These are phyloP conservation scores for Drosophila nigromelanica DNA, from an alignment of 1,140 invertebrate species.

Conservation along the genomic window DNA sequence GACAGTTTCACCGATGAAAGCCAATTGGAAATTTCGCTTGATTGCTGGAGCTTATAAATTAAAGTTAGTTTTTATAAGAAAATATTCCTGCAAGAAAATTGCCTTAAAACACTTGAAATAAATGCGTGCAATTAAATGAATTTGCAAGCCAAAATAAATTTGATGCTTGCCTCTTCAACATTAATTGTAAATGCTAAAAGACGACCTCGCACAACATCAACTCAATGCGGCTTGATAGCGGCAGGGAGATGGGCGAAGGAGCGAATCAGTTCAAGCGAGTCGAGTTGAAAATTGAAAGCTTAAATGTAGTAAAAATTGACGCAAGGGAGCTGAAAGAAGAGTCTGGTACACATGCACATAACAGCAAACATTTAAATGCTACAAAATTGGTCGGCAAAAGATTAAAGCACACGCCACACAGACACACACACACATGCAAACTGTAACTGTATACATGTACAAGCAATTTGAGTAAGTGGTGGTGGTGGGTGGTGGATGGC, in stretches of 20 bases:
- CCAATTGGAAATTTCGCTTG: no score
- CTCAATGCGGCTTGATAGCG: background rate
- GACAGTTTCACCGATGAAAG: no score
- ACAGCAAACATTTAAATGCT: slow-evolving; percentile 60
- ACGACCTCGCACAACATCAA: slow-evolving; percentile 63
- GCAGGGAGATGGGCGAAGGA: slow-evolving; percentile 1
- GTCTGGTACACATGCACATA: slow-evolving; percentile 24
- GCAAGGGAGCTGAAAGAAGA: slow-evolving; percentile 27
- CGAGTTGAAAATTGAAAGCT: slow-evolving; percentile 53
- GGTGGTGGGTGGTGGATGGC: slow-evolving; percentile 20
- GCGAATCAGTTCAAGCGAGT: slow-evolving; percentile 51
- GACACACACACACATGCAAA: slow-evolving; percentile 24
- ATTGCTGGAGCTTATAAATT: no score
- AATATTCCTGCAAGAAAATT: no score
- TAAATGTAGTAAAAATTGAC: slow-evolving; percentile 57
- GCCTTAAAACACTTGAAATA: background rate
- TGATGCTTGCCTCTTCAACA: slow-evolving; percentile 24
- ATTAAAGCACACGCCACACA: slow-evolving; percentile 58
- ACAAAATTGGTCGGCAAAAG: slow-evolving; percentile 67
- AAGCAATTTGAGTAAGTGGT: slow-evolving; percentile 67
- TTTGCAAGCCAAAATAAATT: background rate
- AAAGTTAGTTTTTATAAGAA: no score
- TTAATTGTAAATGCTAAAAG: slow-evolving; percentile 44
- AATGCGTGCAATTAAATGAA: slow-evolving; percentile 16
- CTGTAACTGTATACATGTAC: slow-evolving; percentile 9